Conservation (phyloP, 2,888 invertebrate genomes). For the Atrina japonica region DNA sequence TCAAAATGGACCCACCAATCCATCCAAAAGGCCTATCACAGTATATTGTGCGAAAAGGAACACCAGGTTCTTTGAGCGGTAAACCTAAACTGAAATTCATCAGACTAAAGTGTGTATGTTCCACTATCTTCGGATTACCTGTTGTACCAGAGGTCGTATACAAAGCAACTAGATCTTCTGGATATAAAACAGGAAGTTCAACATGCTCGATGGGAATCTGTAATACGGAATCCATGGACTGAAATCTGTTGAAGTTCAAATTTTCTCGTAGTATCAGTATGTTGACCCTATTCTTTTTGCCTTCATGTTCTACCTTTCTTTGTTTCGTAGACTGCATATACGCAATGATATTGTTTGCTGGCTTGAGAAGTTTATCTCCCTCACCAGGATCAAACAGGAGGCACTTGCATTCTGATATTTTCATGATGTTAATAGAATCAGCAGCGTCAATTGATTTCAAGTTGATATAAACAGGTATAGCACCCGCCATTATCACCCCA, state of each 20-base stretch:
- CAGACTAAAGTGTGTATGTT: slow-evolving; percentile 25
- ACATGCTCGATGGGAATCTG: background rate
- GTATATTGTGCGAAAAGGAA: background rate
- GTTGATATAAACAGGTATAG: slow-evolving; percentile 16
- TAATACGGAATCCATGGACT: slow-evolving; percentile 4
- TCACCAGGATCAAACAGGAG: slow-evolving; percentile 18
- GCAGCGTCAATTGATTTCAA: slow-evolving; percentile 14
- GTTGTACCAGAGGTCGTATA: slow-evolving; percentile 30
- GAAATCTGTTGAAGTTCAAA: slow-evolving; percentile 2
- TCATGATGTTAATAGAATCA: slow-evolving; percentile 12
- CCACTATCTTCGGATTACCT: slow-evolving; percentile 29
- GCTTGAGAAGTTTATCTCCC: slow-evolving; percentile 6
- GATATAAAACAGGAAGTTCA: slow-evolving; percentile 19
- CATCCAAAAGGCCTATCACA: slow-evolving; percentile 28
- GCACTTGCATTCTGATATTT: slow-evolving; percentile 3
- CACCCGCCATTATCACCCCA: slow-evolving; percentile 30
- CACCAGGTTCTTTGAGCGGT: background rate
- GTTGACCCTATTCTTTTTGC: background rate
- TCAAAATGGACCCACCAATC: slow-evolving; percentile 23
- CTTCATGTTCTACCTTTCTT: background rate
- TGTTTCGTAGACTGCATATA: background rate
- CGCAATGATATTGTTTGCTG: slow-evolving; percentile 5
- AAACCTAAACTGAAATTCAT: background rate
- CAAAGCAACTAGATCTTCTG: slow-evolving; percentile 20
- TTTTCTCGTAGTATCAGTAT: slow-evolving; percentile 6